Evolutionary conservation across 2,113 vertebrate genomes (phyloP), one percentile per base, ranked within the genome.

Genomic region (Irena cyanogastra): DNA sequence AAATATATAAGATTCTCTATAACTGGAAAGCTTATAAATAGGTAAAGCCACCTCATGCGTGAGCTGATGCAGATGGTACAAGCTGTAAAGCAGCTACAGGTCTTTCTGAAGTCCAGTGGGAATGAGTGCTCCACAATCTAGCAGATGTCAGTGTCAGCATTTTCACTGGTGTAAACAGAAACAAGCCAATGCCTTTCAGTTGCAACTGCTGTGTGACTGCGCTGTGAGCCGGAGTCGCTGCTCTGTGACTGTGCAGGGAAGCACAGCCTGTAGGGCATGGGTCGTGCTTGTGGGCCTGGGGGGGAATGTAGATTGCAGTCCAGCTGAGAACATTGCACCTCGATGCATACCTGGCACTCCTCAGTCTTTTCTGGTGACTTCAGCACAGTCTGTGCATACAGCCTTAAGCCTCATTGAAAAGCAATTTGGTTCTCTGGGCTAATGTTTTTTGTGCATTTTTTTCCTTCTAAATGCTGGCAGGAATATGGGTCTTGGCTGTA

Each of bases 401-500:
- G 54, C 13, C 79, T 80, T 87, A 66, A 88, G 60, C 75, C 23
- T 83, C 39, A 30, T 45, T 88, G 47, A 59, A 75, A 83, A 83
- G 49, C 77, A 70, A 81, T 71, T 59, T 49, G 44, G 44, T 95
- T 88, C 91, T 90, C 60, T 83, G n/a, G 19, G 76, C 64, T 81
- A 63, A 83, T 49, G 57, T 47, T 31, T 92, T 95, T 30, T 75
- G 26, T 86, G 31, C 23, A 13, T 71, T 86, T 86, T 77, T 88
- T 78, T 5, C 31, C 9, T 91, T 87, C 59, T 87, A 27, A 90
- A 87, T 94, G 22, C 76, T 90, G 87, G 68, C 76, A 83, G 44
- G 35, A 59, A 37, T 92, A 89, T 52, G 59, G 50, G 12, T 81
- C 79, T 95, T 95, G 91, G 78, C 93, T 89, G 24, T 83, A 66